Evolutionary conservation across 2,113 vertebrate species (phyloP).

Genomic region (Aplodontia rufa): DNA sequence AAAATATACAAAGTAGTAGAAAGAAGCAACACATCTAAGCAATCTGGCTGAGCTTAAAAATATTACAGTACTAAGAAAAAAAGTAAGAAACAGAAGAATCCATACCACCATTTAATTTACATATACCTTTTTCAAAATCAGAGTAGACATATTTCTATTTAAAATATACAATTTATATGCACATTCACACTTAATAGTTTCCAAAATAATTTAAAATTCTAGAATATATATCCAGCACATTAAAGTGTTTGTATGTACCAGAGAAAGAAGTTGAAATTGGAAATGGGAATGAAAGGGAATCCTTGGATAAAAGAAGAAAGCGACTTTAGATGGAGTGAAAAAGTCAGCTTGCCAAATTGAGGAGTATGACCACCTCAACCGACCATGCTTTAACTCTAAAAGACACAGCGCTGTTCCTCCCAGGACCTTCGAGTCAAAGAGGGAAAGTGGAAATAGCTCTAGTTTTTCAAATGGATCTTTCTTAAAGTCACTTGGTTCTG

Average conservation of each 20-base stretch:
- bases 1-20: not conserved
- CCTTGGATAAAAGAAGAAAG: not conserved
- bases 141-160: not conserved
- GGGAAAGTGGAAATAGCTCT: too few relatives aligned
- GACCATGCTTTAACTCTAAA: not conserved
- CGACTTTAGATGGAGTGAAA: not conserved
- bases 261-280: not conserved
- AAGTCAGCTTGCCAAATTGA: not conserved
- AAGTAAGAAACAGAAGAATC: not conserved
- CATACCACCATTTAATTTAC: not conserved
- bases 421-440: not conserved
- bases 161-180: not conserved
- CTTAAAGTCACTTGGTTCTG: not conserved
- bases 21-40: not conserved
- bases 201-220: slow-evolving; percentile 28
- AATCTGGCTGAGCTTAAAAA: not conserved
- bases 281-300: not conserved
- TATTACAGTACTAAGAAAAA: not conserved
- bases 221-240: not conserved
- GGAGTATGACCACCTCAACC: not conserved
- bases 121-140: not conserved
- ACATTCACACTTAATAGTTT: not conserved
- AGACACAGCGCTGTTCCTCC: not conserved
- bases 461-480: too few relatives aligned
- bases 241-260: not conserved